phyloP scores from a whole-genome alignment of 2,797 vertebrate genomes.

The Chloroceryle amazona region DNA sequence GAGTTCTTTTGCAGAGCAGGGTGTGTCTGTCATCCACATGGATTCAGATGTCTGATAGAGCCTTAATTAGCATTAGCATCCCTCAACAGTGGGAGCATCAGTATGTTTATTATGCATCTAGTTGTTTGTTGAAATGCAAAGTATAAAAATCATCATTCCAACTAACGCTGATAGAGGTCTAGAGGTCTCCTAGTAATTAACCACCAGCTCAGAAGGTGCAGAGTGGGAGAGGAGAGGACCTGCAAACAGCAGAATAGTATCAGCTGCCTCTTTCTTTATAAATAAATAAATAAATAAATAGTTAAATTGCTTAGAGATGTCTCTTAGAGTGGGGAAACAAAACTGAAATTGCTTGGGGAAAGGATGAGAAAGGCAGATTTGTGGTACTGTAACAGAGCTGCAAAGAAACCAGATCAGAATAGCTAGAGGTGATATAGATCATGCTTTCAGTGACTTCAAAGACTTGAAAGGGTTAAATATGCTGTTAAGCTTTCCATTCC shows the following conservation, averaged over 20 bases:
- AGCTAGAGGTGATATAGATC: neutral
- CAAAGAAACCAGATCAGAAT: neutral
- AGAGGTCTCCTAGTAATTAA: conserved; percentile 18
- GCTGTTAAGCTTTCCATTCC: neutral
- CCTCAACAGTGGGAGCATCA: neutral
- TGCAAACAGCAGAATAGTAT: neutral
- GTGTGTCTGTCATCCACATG: neutral
- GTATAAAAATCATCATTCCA: neutral
- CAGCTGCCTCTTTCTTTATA: neutral
- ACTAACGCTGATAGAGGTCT: neutral
- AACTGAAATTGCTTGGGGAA: neutral
- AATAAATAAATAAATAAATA: neutral
- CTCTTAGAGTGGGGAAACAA: neutral
- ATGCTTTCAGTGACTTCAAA: neutral
- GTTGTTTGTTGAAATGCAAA: neutral
- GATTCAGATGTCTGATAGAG: neutral
- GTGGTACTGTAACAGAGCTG: neutral
- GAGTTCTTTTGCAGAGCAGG: neutral
- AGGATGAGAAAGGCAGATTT: neutral
- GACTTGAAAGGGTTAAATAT: neutral
- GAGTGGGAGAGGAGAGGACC: conserved; percentile 9
- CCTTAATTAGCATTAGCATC: neutral
- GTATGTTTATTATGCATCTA: neutral
- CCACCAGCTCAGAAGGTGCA: conserved; percentile 6
- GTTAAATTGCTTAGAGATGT: conserved; percentile 12